A percentile compares a stretch with the other conserved stretches of the same genome.
These are phyloP conservation scores for Choristoneura fumiferana DNA, from an alignment of 1,140 invertebrate species.

Conservation along the genomic window DNA sequence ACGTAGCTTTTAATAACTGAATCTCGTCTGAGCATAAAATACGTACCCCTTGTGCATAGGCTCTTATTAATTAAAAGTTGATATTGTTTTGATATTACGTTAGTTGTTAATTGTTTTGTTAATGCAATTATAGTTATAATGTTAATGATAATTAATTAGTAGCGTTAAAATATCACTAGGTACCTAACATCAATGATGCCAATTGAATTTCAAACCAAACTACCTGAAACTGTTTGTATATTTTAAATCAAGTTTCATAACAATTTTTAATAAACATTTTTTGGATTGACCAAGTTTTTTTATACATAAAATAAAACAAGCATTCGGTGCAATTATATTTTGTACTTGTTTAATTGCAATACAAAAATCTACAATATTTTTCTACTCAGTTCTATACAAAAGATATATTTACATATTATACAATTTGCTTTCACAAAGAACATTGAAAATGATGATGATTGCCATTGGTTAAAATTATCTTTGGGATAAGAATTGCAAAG, in stretches of 20 bases:
- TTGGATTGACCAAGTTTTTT: background rate
- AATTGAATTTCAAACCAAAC: slow-evolving; percentile 37
- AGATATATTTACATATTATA: slow-evolving; percentile 23
- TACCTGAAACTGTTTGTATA: slow-evolving; percentile 28
- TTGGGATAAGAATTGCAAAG: background rate
- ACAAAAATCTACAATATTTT: slow-evolving; percentile 24
- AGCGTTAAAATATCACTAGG: background rate
- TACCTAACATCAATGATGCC: slow-evolving; percentile 19
- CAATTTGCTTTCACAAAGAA: slow-evolving; percentile 2
- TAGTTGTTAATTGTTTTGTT: background rate
- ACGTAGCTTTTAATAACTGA: too few species aligned
- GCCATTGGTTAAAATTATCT: slow-evolving; percentile 4
- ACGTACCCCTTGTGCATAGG: too few species aligned
- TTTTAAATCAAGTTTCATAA: slow-evolving; percentile 31
- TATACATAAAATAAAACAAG: slow-evolving; percentile 9
- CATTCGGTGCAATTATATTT: slow-evolving; percentile 31
- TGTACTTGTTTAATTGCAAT: slow-evolving; percentile 32
- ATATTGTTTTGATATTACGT: background rate
- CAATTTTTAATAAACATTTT: slow-evolving; percentile 35
- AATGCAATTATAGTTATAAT: background rate
- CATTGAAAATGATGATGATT: background rate
- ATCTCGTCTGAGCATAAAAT: too few species aligned
- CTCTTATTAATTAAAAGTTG: too few species aligned
- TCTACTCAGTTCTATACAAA: slow-evolving; percentile 25
- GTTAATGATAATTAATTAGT: background rate